Conservation (phyloP, 2,797 vertebrate genomes). For the Rhinella marina region DNA sequence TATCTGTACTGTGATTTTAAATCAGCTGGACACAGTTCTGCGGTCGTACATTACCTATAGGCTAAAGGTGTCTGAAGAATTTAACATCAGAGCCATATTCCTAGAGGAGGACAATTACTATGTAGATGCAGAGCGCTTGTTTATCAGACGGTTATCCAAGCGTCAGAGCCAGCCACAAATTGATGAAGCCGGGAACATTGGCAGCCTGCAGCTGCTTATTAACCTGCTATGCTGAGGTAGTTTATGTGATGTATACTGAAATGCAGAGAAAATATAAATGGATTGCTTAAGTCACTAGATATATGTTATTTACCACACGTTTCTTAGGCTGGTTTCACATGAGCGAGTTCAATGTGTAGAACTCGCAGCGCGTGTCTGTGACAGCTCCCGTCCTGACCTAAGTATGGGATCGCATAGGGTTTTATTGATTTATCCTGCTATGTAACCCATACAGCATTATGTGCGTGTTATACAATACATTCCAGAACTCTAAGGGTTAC, state of each 20-base stretch:
- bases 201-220: constrained; percentile 33
- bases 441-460: no score
- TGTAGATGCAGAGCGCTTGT: constrained; percentile 1
- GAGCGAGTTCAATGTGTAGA: no score
- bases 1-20: no score
- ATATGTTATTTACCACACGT: neutral
- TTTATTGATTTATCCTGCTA: no score
- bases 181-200: constrained; percentile 3
- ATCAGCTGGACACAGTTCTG: constrained; percentile 44
- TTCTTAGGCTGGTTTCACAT: no score
- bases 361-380: no score
- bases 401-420: no score
- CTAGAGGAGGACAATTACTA: constrained; percentile 14
- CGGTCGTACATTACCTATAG: neutral
- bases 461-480: no score
- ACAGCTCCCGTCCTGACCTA: no score
- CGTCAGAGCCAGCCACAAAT: constrained; percentile 22
- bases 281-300: neutral
- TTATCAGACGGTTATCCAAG: constrained; percentile 28
- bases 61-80: neutral
- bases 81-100: neutral
- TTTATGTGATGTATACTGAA: constrained; percentile 34
- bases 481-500: no score
- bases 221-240: neutral
- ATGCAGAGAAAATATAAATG: neutral